phyloP scores from a whole-genome alignment of 2,888 invertebrate species.

The Amphipyra tragopoginis region DNA sequence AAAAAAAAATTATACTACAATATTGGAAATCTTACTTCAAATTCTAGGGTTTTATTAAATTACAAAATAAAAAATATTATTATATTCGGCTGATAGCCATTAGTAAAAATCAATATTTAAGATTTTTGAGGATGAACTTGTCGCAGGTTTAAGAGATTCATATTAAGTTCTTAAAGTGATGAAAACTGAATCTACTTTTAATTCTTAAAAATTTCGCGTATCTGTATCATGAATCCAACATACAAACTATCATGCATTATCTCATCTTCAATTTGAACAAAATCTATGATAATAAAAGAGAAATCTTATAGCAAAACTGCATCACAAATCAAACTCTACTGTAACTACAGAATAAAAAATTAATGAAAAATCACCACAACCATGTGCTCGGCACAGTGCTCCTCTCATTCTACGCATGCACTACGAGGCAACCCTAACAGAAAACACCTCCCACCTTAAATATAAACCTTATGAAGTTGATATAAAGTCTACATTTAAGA shows the following conservation, averaged over 20 bases:
- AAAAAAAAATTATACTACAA: too few species aligned
- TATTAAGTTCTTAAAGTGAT: too few species aligned
- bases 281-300: constrained; percentile 84
- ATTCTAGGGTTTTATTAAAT: too few species aligned
- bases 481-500: constrained; percentile 52
- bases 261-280: constrained; percentile 51
- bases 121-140: too few species aligned
- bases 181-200: background rate
- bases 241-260: constrained; percentile 79
- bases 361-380: constrained; percentile 84
- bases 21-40: too few species aligned
- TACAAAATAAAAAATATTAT: too few species aligned
- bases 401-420: constrained; percentile 84
- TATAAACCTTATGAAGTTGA: constrained; percentile 43
- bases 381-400: constrained; percentile 86
- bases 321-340: constrained; percentile 82
- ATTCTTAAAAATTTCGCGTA: background rate
- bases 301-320: constrained; percentile 84
- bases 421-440: constrained; percentile 70
- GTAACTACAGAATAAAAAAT: constrained; percentile 72
- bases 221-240: constrained; percentile 70
- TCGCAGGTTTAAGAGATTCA: too few species aligned
- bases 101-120: too few species aligned
- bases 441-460: constrained; percentile 40
- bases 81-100: too few species aligned